Percentiles rank a stretch among this genome's conserved stretches.
Evolutionary conservation across 2,888 invertebrate genomes (phyloP).

Genomic region (Trachelus tabidus): DNA sequence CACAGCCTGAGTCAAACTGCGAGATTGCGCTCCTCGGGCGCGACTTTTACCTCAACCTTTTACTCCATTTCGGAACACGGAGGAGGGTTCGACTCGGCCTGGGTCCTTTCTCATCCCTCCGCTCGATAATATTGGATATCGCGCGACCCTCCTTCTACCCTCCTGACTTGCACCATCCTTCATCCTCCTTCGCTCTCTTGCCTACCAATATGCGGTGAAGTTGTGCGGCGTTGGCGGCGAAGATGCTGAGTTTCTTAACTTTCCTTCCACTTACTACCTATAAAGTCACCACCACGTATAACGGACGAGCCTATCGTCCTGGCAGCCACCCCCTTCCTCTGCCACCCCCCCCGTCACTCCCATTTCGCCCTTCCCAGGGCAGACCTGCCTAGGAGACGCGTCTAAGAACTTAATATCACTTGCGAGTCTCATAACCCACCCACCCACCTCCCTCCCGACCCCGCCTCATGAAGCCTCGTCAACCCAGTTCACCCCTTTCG

Average conservation of each 20-base stretch:
- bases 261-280: neutral
- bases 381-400: neutral
- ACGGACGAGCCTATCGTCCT: neutral
- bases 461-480: too few relatives aligned
- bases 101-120: slow-evolving; percentile 22
- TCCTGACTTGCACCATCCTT: slow-evolving; percentile 13
- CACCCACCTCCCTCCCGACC: neutral
- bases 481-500: too few relatives aligned
- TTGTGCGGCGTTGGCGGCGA: slow-evolving; percentile 42
- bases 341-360: neutral
- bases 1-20: slow-evolving; percentile 46
- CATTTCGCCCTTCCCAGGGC: neutral
- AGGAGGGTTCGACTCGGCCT: neutral
- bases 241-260: slow-evolving; percentile 46
- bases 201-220: slow-evolving; percentile 46
- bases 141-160: slow-evolving; percentile 29
- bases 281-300: neutral
- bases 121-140: slow-evolving; percentile 51
- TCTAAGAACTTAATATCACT: slow-evolving; percentile 1
- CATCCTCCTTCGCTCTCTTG: slow-evolving; percentile 11
- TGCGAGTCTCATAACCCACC: neutral
- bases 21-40: slow-evolving; percentile 36
- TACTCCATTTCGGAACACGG: neutral
- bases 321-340: neutral
- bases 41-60: slow-evolving; percentile 3